A percentile compares a stretch with the other conserved stretches of the same genome.
These are phyloP conservation scores for Laupala kohalensis DNA, from an alignment of 1,140 invertebrate genomes.

Conservation along the genomic window DNA sequence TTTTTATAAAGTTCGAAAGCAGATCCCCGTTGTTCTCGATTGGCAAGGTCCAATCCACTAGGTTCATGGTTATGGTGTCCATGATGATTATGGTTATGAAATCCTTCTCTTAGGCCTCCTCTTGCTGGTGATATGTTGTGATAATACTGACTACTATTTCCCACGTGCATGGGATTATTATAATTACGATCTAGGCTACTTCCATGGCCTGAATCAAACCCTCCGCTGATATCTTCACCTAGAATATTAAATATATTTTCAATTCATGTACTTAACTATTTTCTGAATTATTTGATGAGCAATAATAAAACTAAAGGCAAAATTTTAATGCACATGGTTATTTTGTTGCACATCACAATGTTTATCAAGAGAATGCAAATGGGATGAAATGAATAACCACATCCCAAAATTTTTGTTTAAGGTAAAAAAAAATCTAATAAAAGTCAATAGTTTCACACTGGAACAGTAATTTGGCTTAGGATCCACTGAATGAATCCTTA, in stretches of 20 bases:
- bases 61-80: conserved; percentile 28
- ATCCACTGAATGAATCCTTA: too few relatives aligned
- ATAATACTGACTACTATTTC: conserved; percentile 35
- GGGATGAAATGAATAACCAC: too few relatives aligned
- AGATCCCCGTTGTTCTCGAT: conserved; percentile 81
- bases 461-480: too few relatives aligned
- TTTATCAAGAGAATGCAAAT: too few relatives aligned
- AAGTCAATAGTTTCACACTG: too few relatives aligned
- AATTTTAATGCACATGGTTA: too few relatives aligned
- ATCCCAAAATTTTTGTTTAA: too few relatives aligned
- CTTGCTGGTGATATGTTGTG: conserved; percentile 41
- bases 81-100: conserved; percentile 23
- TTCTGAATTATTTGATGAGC: too few relatives aligned
- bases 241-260: background rate
- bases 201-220: conserved; percentile 34
- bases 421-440: too few relatives aligned
- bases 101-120: conserved; percentile 22
- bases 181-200: conserved; percentile 33
- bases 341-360: too few relatives aligned
- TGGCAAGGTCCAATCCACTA: conserved; percentile 49
- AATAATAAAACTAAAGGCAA: too few relatives aligned
- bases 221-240: conserved; percentile 18
- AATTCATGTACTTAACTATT: background rate
- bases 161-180: conserved; percentile 17
- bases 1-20: conserved; percentile 91